Conservation (phyloP, 2,888 invertebrate species). For the Tetragonisca angustula region DNA sequence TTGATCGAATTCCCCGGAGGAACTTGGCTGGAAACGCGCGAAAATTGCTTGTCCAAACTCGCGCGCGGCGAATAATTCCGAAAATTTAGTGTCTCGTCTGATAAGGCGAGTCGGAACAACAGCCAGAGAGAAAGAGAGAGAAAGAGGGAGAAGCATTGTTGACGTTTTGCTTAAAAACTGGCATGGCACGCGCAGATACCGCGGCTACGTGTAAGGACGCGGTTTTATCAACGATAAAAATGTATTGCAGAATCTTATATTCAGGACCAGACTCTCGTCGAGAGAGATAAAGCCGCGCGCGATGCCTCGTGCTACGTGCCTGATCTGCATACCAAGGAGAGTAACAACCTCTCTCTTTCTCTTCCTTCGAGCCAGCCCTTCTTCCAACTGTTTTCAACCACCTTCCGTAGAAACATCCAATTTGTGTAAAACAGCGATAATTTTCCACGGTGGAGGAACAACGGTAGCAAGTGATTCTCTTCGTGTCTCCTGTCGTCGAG, state of each 20-base stretch:
- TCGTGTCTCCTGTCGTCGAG: not conserved
- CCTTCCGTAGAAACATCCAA: not conserved
- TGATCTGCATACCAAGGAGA: conserved; percentile 71
- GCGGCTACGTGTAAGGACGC: conserved; percentile 52
- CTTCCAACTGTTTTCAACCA: not conserved
- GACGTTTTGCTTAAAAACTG: conserved; percentile 52
- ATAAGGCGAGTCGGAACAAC: too few relatives aligned
- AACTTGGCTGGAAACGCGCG: not conserved
- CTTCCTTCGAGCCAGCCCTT: not conserved
- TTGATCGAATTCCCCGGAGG: not conserved
- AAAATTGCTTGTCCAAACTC: not conserved
- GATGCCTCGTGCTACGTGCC: conserved; percentile 72
- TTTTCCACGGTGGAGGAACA: not conserved
- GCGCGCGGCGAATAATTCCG: not conserved
- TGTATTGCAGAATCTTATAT: conserved; percentile 76
- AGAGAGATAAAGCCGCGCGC: conserved; percentile 71
- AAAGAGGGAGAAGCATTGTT: conserved; percentile 28
- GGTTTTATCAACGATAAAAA: conserved; percentile 73
- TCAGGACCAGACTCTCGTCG: conserved; percentile 68
- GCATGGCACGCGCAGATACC: conserved; percentile 45
- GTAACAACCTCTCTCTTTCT: conserved; percentile 42
- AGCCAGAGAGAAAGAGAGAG: not conserved
- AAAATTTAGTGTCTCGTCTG: not conserved
- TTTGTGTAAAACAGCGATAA: conserved; percentile 24
- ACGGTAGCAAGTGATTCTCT: not conserved